Evolutionary conservation across 2,113 vertebrate species (phyloP).

Genomic region (Pelmatolapia mariae): DNA sequence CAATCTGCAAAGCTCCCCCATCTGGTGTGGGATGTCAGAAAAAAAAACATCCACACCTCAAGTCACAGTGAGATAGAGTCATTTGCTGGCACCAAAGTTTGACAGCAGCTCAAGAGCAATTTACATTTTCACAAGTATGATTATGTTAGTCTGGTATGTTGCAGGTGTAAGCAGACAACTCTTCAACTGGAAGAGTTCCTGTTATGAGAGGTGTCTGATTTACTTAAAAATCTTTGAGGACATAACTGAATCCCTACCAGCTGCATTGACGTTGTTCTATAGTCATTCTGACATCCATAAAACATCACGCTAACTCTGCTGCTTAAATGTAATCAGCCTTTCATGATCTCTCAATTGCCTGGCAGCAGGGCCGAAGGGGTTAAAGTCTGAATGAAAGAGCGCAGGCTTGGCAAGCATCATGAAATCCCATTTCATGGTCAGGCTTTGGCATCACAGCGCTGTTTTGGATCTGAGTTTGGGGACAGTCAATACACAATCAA

Average conservation of each 20-base stretch:
- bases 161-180: background rate
- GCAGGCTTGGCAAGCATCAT: background rate
- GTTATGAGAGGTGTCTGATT: conserved; percentile 6
- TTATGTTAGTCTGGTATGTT: background rate
- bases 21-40: background rate
- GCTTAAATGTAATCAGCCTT: background rate
- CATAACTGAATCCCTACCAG: background rate
- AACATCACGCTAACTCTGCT: background rate
- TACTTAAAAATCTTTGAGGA: background rate
- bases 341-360: background rate
- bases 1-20: background rate
- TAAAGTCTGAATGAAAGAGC: background rate
- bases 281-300: background rate
- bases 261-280: background rate
- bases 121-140: background rate
- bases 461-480: background rate
- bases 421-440: conserved; percentile 33
- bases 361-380: background rate
- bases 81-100: background rate
- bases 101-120: conserved; percentile 9
- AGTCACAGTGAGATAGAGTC: background rate
- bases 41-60: background rate
- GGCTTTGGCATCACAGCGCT: background rate
- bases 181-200: background rate
- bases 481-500: conserved; percentile 31